Evolutionary conservation across 2,888 invertebrate species (phyloP), one percentile per base, ranked within the genome.

Genomic region (Cephus runcator): DNA sequence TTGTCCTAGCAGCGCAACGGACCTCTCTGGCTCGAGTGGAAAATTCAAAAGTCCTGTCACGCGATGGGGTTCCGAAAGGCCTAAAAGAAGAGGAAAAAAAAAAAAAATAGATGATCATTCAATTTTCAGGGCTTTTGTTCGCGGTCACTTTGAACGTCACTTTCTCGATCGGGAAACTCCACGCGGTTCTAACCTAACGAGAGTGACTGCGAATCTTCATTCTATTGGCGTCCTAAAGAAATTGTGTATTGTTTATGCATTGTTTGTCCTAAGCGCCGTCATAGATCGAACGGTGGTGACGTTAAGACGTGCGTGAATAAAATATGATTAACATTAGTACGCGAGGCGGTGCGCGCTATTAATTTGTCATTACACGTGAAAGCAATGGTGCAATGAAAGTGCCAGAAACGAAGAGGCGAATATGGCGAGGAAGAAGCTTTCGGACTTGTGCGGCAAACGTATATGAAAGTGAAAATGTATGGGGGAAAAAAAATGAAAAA

Each of bases 401-500:
- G 76, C 79, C 73, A 81, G 82, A 82, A 83, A 79, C 76, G 80
- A 71, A 76, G 69, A 76, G 78, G 75, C 76, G 73, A 76, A 75
- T 73, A 9, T 9, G 23, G 1, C 6, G 56, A 23, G 23, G 9
- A 23, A 56, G 23, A 23, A 56, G 23, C 2, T 56, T 56, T 56
- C 9, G 9, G 23, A 23, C 9, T 56, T 56, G 56, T 23, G 2
- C 23, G 1, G 9, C 9, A 56, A 56, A 56, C 56, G 56, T 23
- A 56, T 23, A 9, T 9, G 23, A 9, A 23, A 56, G 56, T 56
- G 56, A 56, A 56, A 56, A 23, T 56, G 56, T 23, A 56, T 23
- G 56, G 23, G 6, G 35, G 4, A 12, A 23, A 56, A 56, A 23
- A 23, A 56, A 36, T 9, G 4, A 12, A 56, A 56, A 56, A 23